Conservation (phyloP, 2,888 invertebrate genomes). For the Resseliella maxima region DNA sequence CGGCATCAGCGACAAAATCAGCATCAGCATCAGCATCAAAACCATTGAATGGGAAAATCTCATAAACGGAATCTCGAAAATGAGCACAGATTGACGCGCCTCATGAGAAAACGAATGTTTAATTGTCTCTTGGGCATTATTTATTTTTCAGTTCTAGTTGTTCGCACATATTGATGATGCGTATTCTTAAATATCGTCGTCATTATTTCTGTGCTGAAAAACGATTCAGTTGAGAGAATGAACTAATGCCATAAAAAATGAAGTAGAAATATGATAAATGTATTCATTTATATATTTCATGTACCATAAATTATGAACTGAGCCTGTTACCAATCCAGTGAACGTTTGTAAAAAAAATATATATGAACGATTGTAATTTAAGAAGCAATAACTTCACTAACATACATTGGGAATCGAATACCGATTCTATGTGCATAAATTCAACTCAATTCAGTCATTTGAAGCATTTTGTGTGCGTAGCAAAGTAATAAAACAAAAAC, state of each 20-base stretch:
- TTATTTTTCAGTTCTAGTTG: no score
- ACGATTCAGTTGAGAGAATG: not conserved
- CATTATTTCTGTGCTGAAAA: not conserved
- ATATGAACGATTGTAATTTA: not conserved
- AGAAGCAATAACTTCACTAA: not conserved
- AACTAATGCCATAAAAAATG: not conserved
- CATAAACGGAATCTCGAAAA: not conserved
- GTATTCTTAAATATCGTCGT: not conserved
- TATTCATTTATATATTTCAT: not conserved
- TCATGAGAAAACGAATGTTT: no score
- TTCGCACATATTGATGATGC: not conserved
- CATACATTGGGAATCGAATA: not conserved
- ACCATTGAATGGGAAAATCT: no score
- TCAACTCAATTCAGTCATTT: not conserved
- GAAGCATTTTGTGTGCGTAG: not conserved
- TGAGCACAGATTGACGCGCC: not conserved
- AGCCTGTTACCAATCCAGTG: no score
- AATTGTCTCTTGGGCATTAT: constrained; percentile 29
- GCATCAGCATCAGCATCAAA: no score
- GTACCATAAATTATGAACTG: not conserved
- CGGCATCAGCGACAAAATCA: not conserved
- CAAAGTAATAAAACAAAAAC: not conserved
- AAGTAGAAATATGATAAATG: not conserved
- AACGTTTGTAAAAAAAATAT: not conserved
- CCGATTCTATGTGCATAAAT: not conserved